Conservation (phyloP, 2,888 invertebrate genomes). For the Zaprionus obscuricornis region DNA sequence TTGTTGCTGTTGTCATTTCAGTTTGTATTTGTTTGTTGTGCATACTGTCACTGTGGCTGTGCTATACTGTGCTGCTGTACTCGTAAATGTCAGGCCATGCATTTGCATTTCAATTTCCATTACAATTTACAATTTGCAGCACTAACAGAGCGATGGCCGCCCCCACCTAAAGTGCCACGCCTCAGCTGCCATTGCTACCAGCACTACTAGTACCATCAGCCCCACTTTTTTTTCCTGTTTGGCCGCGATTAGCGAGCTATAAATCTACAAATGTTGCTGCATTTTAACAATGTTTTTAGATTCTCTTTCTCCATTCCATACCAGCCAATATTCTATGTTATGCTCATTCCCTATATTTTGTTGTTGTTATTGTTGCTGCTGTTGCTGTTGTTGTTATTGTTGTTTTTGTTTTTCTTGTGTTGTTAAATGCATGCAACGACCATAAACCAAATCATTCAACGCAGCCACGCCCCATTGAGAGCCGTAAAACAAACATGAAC, state of each 20-base stretch:
- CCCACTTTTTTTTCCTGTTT: slow-evolving; percentile 60
- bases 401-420: slow-evolving; percentile 34
- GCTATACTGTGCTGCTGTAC: slow-evolving; percentile 37
- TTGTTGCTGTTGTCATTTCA: slow-evolving; percentile 23
- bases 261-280: slow-evolving; percentile 74
- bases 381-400: slow-evolving; percentile 18
- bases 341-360: neutral
- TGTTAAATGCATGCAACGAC: slow-evolving; percentile 71
- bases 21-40: slow-evolving; percentile 26
- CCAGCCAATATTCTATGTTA: slow-evolving; percentile 56
- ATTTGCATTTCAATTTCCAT: slow-evolving; percentile 79
- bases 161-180: slow-evolving; percentile 47
- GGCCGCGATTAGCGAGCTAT: slow-evolving; percentile 78
- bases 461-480: slow-evolving; percentile 60
- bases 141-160: slow-evolving; percentile 38
- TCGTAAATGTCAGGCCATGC: slow-evolving; percentile 74
- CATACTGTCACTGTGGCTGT: slow-evolving; percentile 42
- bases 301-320: too few relatives aligned
- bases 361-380: slow-evolving; percentile 25
- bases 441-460: slow-evolving; percentile 74
- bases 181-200: neutral
- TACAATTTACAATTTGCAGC: slow-evolving; percentile 68
- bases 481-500: slow-evolving; percentile 51
- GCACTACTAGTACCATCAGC: neutral
- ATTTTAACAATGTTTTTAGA: slow-evolving; percentile 73